Evolutionary conservation across 2,113 vertebrate species (phyloP).

Genomic region (Dicentrarchus labrax): DNA sequence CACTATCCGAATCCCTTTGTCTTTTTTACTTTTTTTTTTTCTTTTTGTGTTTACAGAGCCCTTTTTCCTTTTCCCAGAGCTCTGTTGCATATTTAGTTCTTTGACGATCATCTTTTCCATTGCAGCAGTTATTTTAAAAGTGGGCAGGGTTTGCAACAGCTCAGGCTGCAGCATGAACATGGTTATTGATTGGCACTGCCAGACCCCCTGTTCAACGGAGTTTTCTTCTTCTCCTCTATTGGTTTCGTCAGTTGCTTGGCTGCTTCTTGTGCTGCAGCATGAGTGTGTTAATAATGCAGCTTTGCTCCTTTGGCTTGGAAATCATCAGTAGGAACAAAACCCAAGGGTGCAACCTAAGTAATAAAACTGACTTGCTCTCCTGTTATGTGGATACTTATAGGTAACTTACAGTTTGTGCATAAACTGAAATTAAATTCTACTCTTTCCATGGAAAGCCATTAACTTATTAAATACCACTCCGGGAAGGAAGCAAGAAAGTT

Average conservation of each 20-base stretch:
- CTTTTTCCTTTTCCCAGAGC: conserved; percentile 43
- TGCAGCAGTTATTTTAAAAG: conserved; percentile 63
- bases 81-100: conserved; percentile 51
- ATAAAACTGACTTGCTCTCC: conserved; percentile 16
- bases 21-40: conserved; percentile 4
- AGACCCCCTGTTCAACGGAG: conserved; percentile 7
- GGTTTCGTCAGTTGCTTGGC: conserved; percentile 57
- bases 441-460: conserved; percentile 61
- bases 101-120: conserved; percentile 67
- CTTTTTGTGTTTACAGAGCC: conserved; percentile 24
- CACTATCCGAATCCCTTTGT: conserved; percentile 24
- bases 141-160: conserved; percentile 26
- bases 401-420: conserved; percentile 9
- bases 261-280: conserved; percentile 11
- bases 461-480: conserved; percentile 62
- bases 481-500: conserved; percentile 50
- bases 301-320: conserved; percentile 42
- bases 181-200: conserved; percentile 55
- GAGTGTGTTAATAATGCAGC: conserved; percentile 28
- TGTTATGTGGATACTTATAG: conserved; percentile 14
- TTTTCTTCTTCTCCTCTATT: conserved; percentile 46
- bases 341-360: neutral
- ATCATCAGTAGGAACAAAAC: conserved; percentile 39
- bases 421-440: conserved; percentile 15
- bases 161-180: conserved; percentile 47